These are phyloP conservation scores for Eriosoma lanigerum DNA, from an alignment of 1,140 invertebrate genomes.

Conservation along the genomic window DNA sequence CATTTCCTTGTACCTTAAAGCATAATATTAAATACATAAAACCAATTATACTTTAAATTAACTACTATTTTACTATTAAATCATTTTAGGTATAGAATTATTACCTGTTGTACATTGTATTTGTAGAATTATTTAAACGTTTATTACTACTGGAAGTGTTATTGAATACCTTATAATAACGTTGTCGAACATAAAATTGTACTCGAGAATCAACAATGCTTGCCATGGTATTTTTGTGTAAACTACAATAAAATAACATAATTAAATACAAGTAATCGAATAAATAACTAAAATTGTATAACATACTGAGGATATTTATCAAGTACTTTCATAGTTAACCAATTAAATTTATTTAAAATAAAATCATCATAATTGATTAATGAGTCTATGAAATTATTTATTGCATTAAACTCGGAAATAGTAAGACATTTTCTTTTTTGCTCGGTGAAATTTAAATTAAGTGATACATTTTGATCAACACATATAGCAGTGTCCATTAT, in stretches of 20 bases:
- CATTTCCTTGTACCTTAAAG: conserved; percentile 13
- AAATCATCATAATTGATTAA: background rate
- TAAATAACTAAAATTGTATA: background rate
- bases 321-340: background rate
- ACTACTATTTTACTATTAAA: background rate
- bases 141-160: background rate
- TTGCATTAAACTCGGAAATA: background rate
- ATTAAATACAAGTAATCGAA: background rate
- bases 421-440: conserved; percentile 9
- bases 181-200: conserved; percentile 4
- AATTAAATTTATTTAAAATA: background rate
- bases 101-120: background rate
- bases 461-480: background rate
- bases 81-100: background rate
- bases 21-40: background rate
- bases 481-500: no score
- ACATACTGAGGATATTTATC: background rate
- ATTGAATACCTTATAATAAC: background rate
- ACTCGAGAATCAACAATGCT: conserved; percentile 3
- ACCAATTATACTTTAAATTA: background rate
- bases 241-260: background rate
- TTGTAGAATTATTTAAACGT: background rate
- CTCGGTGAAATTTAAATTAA: no score
- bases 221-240: background rate
- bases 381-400: background rate